Evolutionary conservation across 2,888 invertebrate species (phyloP), one percentile per base, ranked within the genome.

Genomic region (Muschampia plurimacula): DNA sequence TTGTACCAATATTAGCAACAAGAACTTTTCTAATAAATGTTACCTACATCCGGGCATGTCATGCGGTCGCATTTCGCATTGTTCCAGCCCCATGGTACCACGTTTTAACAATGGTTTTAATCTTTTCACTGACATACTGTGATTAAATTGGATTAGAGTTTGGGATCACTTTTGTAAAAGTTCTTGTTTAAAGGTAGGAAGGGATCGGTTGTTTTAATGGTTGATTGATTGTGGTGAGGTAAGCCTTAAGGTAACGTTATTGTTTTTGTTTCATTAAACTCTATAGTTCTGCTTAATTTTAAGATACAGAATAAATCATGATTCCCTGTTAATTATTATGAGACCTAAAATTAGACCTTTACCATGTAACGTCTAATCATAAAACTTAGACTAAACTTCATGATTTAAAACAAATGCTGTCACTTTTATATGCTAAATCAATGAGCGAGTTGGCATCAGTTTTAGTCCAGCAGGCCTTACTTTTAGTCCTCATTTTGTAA

Each of bases 1-100:
- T 84, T 82, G 65, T 5, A 60, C 82, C 84, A 79, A 7, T 10
- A n/a, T 36, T 73, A 76, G 73, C 77, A 84, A 84, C 81, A 80
- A 80, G 85, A 93, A 93, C 88, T 93, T 93, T 92, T 92, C 92
- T 91, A 93, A 93, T 93, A 93, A 91, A 89, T 85, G 91, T 84
- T 86, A 87, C 86, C 84, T 84, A 82, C 76, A 81, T 78, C 79
- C 80, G 78, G 82, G 84, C 84, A 85, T 86, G 89, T 85, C 85
- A 80, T 86, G 90, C 82, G 91, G 90, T 87, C 83, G 79, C 84
- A 79, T 28, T 57, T 79, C 82, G 77, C 89, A 89, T 90, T 92
- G 92, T 89, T 87, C 65, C 46, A 59, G 12, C 44, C 32, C 67
- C 67, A 72, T 55, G 46, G 22, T 60, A 41, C 63, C 63, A 22